Conservation (phyloP, 2,888 invertebrate genomes). For the Falcaria lacertinaria region DNA sequence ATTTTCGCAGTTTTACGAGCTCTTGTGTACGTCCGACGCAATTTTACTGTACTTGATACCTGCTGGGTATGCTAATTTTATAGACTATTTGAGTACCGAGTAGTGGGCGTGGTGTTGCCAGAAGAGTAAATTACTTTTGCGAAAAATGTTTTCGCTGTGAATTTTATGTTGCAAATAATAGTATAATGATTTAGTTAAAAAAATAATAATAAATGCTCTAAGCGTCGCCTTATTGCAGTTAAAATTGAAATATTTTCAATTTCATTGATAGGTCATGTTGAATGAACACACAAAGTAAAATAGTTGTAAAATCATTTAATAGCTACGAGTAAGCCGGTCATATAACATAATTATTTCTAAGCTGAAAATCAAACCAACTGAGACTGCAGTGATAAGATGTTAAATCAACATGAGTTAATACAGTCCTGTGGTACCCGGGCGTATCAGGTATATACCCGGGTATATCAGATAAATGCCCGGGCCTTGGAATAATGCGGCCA, state of each 20-base stretch:
- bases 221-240: too few species aligned
- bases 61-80: neutral
- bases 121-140: neutral
- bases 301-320: too few species aligned
- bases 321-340: too few species aligned
- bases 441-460: constrained; percentile 26
- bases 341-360: neutral
- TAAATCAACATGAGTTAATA: constrained; percentile 19
- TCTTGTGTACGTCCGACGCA: constrained; percentile 7
- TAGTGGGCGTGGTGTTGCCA: neutral
- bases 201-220: too few species aligned
- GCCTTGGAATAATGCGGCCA: constrained; percentile 31
- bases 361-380: neutral
- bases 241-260: too few species aligned
- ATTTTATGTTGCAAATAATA: neutral
- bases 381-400: constrained; percentile 2
- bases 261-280: too few species aligned
- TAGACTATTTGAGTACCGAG: neutral
- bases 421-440: constrained; percentile 25
- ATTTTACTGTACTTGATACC: neutral
- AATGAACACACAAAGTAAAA: too few species aligned
- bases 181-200: too few species aligned
- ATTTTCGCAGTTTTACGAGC: constrained; percentile 11
- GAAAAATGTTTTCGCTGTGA: neutral
- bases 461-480: constrained; percentile 14